Evolutionary conservation across 2,888 invertebrate species (phyloP).

Genomic region (Amblyjoppa proteus): DNA sequence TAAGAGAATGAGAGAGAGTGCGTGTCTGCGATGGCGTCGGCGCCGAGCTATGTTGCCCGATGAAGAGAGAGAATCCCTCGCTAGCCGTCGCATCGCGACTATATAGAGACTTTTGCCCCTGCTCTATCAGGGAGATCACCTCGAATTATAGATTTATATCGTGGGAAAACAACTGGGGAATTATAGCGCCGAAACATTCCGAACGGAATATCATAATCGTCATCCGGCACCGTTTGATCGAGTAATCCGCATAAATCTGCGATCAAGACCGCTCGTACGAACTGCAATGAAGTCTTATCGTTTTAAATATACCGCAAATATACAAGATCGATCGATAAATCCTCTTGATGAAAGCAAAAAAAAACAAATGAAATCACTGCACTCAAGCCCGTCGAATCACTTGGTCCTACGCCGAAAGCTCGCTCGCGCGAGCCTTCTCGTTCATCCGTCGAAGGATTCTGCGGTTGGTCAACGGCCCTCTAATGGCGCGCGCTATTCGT

Average conservation of each 20-base stretch:
- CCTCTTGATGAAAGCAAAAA: conserved; percentile 19
- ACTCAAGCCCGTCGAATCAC: conserved; percentile 53
- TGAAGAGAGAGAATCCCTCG: conserved; percentile 36
- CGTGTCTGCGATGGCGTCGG: conserved; percentile 69
- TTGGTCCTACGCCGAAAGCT: conserved; percentile 33
- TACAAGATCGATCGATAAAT: conserved; percentile 43
- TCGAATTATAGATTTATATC: conserved; percentile 64
- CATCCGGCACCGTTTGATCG: conserved; percentile 23
- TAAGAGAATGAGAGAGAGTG: conserved; percentile 77
- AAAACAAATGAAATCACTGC: conserved; percentile 42
- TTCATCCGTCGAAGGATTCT: conserved; percentile 62
- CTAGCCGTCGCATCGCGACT: conserved; percentile 51
- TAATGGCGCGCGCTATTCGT: conserved; percentile 74
- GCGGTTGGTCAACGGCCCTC: conserved; percentile 72
- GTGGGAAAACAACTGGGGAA: conserved; percentile 56
- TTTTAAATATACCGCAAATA: conserved; percentile 1
- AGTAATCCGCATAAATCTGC: conserved; percentile 19
- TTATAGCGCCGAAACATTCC: conserved; percentile 41
- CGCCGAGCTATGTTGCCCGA: conserved; percentile 40
- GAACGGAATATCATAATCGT: conserved; percentile 16
- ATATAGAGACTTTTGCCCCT: conserved; percentile 18
- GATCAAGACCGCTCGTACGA: not conserved
- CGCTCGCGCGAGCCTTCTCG: conserved; percentile 30
- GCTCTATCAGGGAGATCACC: not conserved
- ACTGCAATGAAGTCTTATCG: not conserved